These are phyloP conservation scores for Serripes groenlandicus DNA, from an alignment of 2,888 invertebrate genomes.

Conservation along the genomic window DNA sequence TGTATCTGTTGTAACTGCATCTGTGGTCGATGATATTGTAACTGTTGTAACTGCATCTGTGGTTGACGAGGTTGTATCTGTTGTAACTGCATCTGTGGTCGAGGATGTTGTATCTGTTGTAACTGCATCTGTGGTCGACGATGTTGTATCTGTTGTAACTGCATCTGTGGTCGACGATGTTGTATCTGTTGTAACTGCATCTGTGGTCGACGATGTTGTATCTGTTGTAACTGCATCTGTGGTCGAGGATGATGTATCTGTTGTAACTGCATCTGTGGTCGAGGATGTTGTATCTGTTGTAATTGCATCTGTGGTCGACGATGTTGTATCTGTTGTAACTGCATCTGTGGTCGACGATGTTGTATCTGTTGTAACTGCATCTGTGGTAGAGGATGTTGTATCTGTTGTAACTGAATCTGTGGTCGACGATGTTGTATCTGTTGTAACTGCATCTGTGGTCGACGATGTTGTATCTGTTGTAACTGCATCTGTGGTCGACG, in stretches of 20 bases:
- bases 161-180: background rate
- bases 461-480: background rate
- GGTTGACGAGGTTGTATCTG: background rate
- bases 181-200: background rate
- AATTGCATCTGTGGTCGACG: background rate
- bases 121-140: background rate
- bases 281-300: background rate
- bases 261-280: background rate
- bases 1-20: background rate
- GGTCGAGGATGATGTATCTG: background rate
- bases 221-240: no score
- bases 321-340: background rate
- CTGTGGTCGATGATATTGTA: background rate
- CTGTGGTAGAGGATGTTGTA: background rate
- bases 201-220: background rate
- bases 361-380: background rate
- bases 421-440: background rate
- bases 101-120: background rate
- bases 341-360: background rate
- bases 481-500: background rate
- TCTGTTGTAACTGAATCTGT: background rate
- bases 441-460: background rate
- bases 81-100: background rate
- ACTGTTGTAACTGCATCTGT: background rate
- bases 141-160: background rate